Conservation (phyloP, 2,113 vertebrate genomes). For the Caracal caracal region DNA sequence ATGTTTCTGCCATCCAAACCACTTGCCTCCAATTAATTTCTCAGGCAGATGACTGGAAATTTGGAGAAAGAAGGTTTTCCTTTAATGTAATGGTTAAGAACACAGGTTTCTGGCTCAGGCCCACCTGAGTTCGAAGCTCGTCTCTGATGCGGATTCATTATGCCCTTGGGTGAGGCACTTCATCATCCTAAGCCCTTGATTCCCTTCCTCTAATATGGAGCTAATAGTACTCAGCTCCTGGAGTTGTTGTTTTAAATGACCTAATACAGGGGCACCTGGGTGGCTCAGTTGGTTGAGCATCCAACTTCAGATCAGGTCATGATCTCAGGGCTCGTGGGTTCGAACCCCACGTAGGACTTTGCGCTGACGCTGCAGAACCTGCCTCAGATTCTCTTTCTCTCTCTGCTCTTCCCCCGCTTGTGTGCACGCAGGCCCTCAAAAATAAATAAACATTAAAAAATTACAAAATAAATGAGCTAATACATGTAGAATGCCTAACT, state of each 20-base stretch:
- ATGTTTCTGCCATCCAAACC: conserved; percentile 32
- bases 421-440: too few relatives aligned
- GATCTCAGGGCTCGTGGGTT: too few relatives aligned
- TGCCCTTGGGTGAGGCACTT: background rate
- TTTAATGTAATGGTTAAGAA: background rate
- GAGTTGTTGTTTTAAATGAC: background rate
- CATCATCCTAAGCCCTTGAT: background rate
- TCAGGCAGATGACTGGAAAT: background rate
- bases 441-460: too few relatives aligned
- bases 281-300: too few relatives aligned
- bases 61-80: background rate
- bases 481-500: background rate
- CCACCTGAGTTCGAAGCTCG: background rate
- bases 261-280: too few relatives aligned
- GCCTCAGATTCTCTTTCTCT: too few relatives aligned
- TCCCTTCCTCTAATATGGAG: background rate
- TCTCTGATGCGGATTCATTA: background rate
- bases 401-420: too few relatives aligned
- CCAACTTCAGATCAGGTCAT: too few relatives aligned
- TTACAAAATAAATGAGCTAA: background rate
- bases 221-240: background rate
- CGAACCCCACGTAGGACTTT: too few relatives aligned
- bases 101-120: background rate
- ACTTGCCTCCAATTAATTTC: conserved; percentile 45
- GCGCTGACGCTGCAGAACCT: too few relatives aligned